Evolutionary conservation across 2,888 invertebrate genomes (phyloP).

Genomic region (Nysson spinosus): DNA sequence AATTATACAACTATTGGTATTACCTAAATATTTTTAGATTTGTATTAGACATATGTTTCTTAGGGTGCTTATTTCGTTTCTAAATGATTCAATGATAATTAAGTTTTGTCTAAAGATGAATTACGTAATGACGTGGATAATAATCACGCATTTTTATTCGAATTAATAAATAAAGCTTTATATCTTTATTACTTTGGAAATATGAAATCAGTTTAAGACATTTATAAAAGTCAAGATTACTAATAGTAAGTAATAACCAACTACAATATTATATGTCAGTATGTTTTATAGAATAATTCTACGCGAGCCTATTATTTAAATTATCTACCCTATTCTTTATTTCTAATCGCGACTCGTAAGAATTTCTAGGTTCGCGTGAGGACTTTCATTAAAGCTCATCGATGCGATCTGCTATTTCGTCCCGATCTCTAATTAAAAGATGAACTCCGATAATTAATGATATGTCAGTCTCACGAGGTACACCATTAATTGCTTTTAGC

Average conservation of each 20-base stretch:
- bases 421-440: conserved; percentile 8
- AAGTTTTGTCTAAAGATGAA: too few species aligned
- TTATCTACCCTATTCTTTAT: not conserved
- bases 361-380: conserved; percentile 5
- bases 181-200: too few species aligned
- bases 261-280: not conserved
- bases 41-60: too few species aligned
- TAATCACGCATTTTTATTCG: not conserved
- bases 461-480: not conserved
- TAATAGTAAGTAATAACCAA: too few species aligned
- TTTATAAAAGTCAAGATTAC: too few species aligned
- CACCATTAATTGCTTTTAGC: not conserved
- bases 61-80: too few species aligned
- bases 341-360: not conserved
- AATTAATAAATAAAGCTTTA: too few species aligned
- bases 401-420: conserved; percentile 13
- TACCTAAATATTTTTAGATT: too few species aligned
- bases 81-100: too few species aligned
- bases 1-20: too few species aligned
- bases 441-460: not conserved
- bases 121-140: not conserved
- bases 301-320: not conserved
- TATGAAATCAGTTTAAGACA: too few species aligned
- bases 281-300: not conserved
- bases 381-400: conserved; percentile 16